Conservation (phyloP, 2,888 invertebrate genomes). For the Timandra comae region DNA sequence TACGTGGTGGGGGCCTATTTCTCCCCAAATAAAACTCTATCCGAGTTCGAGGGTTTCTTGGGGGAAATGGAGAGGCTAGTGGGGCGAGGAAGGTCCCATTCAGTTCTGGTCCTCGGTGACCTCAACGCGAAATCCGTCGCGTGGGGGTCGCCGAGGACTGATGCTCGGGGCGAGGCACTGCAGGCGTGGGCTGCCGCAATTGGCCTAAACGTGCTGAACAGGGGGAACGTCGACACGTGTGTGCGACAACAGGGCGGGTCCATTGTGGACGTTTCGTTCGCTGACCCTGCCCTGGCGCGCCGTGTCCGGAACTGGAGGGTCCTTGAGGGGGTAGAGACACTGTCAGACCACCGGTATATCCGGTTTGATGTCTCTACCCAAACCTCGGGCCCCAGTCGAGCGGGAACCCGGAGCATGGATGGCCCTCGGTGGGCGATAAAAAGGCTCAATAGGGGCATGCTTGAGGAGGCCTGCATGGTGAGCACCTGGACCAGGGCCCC, state of each 20-base stretch:
- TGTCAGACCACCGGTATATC: conserved; percentile 4
- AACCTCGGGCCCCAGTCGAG: too few relatives aligned
- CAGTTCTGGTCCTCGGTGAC: conserved; percentile 3
- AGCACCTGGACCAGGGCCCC: conserved; percentile 3
- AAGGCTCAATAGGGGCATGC: conserved; percentile 3
- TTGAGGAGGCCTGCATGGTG: conserved; percentile 12
- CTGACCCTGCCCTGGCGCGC: background rate
- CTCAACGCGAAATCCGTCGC: conserved; percentile 18
- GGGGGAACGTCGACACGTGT: background rate
- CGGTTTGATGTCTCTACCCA: background rate
- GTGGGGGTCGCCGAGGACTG: conserved; percentile 12
- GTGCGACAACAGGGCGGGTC: conserved; percentile 3
- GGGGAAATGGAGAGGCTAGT: background rate
- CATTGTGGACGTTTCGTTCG: conserved; percentile 5
- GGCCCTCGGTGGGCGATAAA: conserved; percentile 12
- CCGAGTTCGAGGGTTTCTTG: background rate
- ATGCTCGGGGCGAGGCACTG: background rate
- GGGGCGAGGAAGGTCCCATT: background rate
- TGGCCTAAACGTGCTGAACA: background rate
- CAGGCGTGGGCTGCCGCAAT: background rate
- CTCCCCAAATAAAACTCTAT: background rate
- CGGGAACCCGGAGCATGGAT: background rate
- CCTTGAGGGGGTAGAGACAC: background rate
- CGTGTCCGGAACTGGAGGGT: conserved; percentile 3
- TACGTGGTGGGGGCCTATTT: too few relatives aligned